Conservation (phyloP, 2,888 invertebrate species). For the Anaspis maculata region DNA sequence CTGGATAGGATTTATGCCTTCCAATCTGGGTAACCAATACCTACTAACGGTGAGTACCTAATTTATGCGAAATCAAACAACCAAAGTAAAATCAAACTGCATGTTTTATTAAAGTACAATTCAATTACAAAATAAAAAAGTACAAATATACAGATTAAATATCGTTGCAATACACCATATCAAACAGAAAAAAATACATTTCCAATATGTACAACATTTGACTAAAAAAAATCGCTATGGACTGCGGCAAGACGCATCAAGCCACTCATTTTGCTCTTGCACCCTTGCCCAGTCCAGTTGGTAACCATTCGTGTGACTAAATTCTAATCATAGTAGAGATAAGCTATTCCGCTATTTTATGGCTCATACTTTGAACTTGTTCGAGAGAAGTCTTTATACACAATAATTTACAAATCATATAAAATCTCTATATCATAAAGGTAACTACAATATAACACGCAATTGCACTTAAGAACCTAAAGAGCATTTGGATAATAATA, state of each 20-base stretch:
- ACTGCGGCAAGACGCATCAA: no score
- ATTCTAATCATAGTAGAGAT: no score
- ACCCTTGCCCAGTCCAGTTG: no score
- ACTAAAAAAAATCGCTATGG: constrained; percentile 28
- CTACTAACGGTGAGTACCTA: no score
- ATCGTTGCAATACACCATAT: constrained; percentile 25
- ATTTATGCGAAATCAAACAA: no score
- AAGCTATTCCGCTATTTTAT: no score
- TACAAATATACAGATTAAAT: constrained; percentile 32
- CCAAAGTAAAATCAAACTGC: no score
- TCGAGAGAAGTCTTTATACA: constrained; percentile 15
- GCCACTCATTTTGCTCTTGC: no score
- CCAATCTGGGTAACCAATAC: no score
- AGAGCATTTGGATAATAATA: constrained; percentile 13
- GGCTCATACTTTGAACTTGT: constrained; percentile 21
- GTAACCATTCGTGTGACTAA: no score
- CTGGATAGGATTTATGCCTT: no score
- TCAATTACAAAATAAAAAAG: constrained; percentile 27
- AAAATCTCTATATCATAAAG: constrained; percentile 15
- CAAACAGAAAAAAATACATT: constrained; percentile 24
- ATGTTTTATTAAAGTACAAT: constrained; percentile 24
- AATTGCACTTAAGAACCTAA: constrained; percentile 25
- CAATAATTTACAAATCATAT: constrained; percentile 18
- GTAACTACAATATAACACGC: constrained; percentile 28
- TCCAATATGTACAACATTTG: constrained; percentile 27